phyloP scores from a whole-genome alignment of 2,888 invertebrate species.

The Rhyacophila evoluta region DNA sequence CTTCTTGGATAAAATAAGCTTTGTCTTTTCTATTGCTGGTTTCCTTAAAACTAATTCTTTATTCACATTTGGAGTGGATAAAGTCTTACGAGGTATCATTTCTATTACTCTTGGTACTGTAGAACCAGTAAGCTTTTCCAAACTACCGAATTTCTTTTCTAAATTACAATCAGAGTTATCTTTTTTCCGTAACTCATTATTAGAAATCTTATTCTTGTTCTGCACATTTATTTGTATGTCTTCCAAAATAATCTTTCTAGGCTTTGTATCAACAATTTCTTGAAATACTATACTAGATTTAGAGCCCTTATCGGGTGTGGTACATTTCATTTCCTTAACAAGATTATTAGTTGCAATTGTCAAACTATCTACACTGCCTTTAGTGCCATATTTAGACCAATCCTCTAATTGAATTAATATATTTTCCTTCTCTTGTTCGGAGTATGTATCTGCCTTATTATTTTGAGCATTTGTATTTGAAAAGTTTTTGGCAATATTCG shows the following conservation, averaged over 20 bases:
- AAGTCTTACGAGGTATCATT: conserved; percentile 56
- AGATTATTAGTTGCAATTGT: background rate
- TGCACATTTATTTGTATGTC: conserved; percentile 62
- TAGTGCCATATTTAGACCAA: conserved; percentile 68
- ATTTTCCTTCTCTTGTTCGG: conserved; percentile 67
- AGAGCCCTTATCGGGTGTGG: background rate
- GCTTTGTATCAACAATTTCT: conserved; percentile 68
- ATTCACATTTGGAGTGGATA: conserved; percentile 50
- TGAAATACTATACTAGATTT: conserved; percentile 64
- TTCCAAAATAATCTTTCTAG: conserved; percentile 56
- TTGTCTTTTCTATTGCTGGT: conserved; percentile 56
- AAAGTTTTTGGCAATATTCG: conserved; percentile 64
- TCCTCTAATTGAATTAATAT: conserved; percentile 67
- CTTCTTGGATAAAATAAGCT: conserved; percentile 52
- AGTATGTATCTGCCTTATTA: conserved; percentile 61
- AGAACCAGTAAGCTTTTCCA: conserved; percentile 59
- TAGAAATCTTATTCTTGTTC: background rate
- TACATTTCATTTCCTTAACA: conserved; percentile 61
- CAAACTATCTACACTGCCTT: conserved; percentile 65
- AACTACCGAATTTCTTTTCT: conserved; percentile 60
- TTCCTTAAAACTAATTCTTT: conserved; percentile 12
- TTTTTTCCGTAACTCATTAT: conserved; percentile 55
- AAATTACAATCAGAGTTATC: conserved; percentile 53
- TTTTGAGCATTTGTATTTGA: conserved; percentile 62
- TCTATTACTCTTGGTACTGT: conserved; percentile 57